Evolutionary conservation across 2,113 vertebrate species (phyloP).

Genomic region (Cettia cetti): DNA sequence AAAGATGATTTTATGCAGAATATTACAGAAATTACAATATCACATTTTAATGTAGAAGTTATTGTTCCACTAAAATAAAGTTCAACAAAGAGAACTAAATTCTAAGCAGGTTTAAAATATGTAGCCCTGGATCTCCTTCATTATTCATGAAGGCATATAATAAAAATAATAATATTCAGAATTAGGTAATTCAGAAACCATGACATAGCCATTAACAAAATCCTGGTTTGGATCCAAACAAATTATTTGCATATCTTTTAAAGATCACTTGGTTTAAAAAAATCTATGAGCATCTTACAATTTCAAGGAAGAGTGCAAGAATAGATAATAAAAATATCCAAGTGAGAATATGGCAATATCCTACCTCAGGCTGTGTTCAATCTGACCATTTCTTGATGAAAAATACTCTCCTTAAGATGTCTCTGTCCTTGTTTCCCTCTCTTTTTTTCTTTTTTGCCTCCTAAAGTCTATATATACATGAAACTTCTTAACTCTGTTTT

Average conservation of each 20-base stretch:
- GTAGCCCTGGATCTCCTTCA: accelerated
- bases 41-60: background rate
- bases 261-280: background rate
- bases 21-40: background rate
- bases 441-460: background rate
- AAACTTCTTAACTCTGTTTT: conserved; percentile 40
- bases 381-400: conserved; percentile 71
- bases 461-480: background rate
- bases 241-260: background rate
- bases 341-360: background rate
- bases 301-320: background rate
- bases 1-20: background rate
- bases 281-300: background rate
- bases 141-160: background rate
- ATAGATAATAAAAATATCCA: background rate
- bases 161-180: background rate
- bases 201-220: background rate
- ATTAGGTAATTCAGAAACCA: background rate
- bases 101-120: background rate
- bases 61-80: background rate
- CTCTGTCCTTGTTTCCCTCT: background rate
- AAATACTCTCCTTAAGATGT: background rate
- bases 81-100: background rate
- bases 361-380: conserved; percentile 80
- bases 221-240: background rate